Evolutionary conservation across 2,797 vertebrate species (phyloP), one percentile per base, ranked within the genome.

Genomic region (Ciconia nigra): DNA sequence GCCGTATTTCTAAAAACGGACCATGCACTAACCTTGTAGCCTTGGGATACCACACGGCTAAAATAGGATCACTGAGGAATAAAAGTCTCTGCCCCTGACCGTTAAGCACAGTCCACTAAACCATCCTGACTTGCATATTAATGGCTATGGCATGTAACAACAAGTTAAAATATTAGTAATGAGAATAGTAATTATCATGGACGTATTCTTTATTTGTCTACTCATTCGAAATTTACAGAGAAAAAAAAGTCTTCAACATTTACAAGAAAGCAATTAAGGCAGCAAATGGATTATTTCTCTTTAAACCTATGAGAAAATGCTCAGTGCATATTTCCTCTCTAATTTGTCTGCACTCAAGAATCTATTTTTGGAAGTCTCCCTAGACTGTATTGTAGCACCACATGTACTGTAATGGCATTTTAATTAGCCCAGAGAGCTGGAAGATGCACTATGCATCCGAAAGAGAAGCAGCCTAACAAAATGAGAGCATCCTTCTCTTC

Each of bases 301-400:
- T 84, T 89, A 87, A 92, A 89, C 93, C 93, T 91, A 95, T 80
- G 92, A 96, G 94, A 97, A 93, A 94, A 96, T 85, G 83, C 91
- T 93, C 93, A 87, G 82, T 61, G 96, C 93, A 91, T 95, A 92
- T 94, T 97, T 95, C 92, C 95, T 81, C 95, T 96, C 93, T 92
- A 92, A 83, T 89, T 89, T 87, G 88, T 90, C 95, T 97, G 93
- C 93, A 90, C 95, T 96, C 93, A 85, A 94, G 91, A 83, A 96
- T 89, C 97, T 98, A 97, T 98, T 98, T 98, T 97, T 98, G 98
- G 98, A 98, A 97, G 52, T 96, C 97, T 98, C 95, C 63, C 94
- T 91, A 97, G 97, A 98, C 95, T 95, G 97, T 96, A 97, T 94
- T 87, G 89, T 80, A 92, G 94, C 91, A 96, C 97, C 96, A 97